These are phyloP conservation scores for Gulo gulo DNA, from an alignment of 2,113 vertebrate genomes.

Conservation along the genomic window DNA sequence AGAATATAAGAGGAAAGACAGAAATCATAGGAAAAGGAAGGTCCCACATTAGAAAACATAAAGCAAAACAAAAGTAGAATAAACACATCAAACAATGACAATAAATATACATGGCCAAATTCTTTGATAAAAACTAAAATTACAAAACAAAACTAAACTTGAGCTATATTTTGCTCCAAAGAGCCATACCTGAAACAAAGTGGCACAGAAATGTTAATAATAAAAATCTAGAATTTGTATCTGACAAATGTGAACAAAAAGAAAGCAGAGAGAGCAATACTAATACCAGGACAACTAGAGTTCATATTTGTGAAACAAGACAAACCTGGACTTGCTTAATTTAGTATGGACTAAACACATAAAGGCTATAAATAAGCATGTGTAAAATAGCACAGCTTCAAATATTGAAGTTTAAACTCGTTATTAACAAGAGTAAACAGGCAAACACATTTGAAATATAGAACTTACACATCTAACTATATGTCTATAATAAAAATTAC, in stretches of 20 bases:
- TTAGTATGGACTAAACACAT: neutral
- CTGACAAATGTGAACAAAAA: neutral
- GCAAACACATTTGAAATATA: neutral
- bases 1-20: neutral
- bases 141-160: neutral
- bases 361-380: neutral
- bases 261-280: neutral
- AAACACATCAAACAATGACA: neutral
- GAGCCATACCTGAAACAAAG: slow-evolving; percentile 2
- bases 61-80: neutral
- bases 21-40: neutral
- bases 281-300: neutral
- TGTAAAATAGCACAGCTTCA: neutral
- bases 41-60: neutral
- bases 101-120: slow-evolving; percentile 1
- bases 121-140: slow-evolving; percentile 5
- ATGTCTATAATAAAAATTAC: neutral
- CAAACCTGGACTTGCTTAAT: neutral
- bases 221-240: neutral
- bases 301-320: neutral
- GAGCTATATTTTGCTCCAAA: neutral
- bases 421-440: neutral
- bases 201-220: neutral
- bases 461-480: neutral
- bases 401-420: neutral